Evolutionary conservation across 2,113 vertebrate genomes (phyloP), one percentile per base, ranked within the genome.

Genomic region (Agelaius tricolor): DNA sequence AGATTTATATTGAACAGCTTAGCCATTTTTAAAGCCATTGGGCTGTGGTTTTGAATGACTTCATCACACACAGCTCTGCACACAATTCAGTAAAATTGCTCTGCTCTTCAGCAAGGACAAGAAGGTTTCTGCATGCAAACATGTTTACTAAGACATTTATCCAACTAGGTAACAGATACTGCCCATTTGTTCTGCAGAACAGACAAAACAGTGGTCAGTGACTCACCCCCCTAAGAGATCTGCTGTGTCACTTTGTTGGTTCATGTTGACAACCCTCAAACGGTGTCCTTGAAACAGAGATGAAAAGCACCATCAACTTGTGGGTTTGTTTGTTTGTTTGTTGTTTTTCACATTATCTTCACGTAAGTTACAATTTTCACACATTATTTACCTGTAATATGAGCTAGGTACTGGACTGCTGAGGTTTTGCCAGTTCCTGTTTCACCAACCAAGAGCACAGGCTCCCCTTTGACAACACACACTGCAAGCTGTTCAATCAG

Each of bases 401-500:
- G 97, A 84, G 99, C 98, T 93, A 99, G 98, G 83, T 99, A 98
- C 84, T 99, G 99, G 17, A 99, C 98, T 6, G 99, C 98, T 37
- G 99, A 99, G 4, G 99, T 99, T 98, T 99, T 99, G 46, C 99
- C 99, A 7, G 99, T 99, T 77, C 99, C 99, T 0, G 99, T 99
- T 97, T 99, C 99, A 91, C 99, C 99, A 55, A 99, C 99, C 94
- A 99, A 94, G 61, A 99, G 97, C 27, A 99, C 98, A 3, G 99
- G 98, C 74, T 99, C 99, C 52, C 98, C 98, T 97, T 98, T 99
- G 65, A 96, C 97, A 35, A 99, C 98, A 47, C 99, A 99, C 35
- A 99, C 98, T 0, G 99, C 98, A 59, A 99, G 98, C 96, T 99
- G 99, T 71, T 99, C 99, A 87, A 99, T 98, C 33, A 99, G 98